Evolutionary conservation across 2,113 vertebrate genomes (phyloP), one percentile per base, ranked within the genome.

Genomic region (Baryphthengus martii): DNA sequence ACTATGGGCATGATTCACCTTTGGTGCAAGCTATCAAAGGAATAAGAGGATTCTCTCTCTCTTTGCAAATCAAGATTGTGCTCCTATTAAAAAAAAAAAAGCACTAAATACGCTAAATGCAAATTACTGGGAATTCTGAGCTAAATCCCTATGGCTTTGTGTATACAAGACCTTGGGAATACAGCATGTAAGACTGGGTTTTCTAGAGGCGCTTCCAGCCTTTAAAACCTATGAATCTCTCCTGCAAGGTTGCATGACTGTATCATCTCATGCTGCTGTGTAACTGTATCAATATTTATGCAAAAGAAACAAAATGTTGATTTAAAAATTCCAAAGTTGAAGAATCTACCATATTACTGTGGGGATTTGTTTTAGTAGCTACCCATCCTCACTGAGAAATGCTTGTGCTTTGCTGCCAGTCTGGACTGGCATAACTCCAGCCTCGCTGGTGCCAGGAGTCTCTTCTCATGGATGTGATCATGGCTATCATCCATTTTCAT

Each of bases 81-180:
- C 10, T 35, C 13, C 5, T 59, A 19, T 35, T 50, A 25, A 58
- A 63, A 66, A 42, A 28, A 44, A 31, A 44, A 42, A 13, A 26
- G 1, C 0, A 2, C 13, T 61, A 68, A 63, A n/a, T 50, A 50
- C 0, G 1, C 13, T 61, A 68, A 63, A n/a, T 50, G 47, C 17
- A 79, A 52, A 11, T 52, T 65, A 70, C 47, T 45, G 26, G 7
- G 17, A 73, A 86, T 84, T 72, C 24, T 58, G 62, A 88, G 20
- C 29, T 80, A 77, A 93, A 58, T 45, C 21, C 21, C 16, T 59
- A 18, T 25, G 19, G 13, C 7, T 25, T 79, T 75, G 14, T 16
- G 7, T 37, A 3, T 50, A 58, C 6, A n/a, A 53, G 33, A 10
- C 11, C 14, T 35, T 62, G 13, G 40, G 53, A 10, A 56, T 37